Percentiles rank a stretch among this genome's conserved stretches.
phyloP scores from a whole-genome alignment of 2,113 vertebrate species.

The Pomatostomus ruficeps region DNA sequence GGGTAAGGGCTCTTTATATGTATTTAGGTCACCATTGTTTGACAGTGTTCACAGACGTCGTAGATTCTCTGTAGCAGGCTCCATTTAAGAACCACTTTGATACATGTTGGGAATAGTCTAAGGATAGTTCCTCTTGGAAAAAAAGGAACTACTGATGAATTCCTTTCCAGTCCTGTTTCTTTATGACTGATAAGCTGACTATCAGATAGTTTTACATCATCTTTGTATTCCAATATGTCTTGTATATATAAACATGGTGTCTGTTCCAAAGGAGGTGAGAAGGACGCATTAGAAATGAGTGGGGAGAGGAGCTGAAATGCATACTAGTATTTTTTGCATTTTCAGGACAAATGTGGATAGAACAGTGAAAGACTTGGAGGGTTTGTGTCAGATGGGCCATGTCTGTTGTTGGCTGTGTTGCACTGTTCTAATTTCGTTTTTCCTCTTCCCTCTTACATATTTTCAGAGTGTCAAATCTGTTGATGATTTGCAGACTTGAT shows the following conservation, averaged over 20 bases:
- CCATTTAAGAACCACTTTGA: not conserved
- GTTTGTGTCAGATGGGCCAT: not conserved
- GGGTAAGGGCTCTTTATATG: not conserved
- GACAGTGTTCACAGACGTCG: not conserved
- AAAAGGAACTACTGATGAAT: not conserved
- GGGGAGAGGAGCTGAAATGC: not conserved
- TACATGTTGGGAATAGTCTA: not conserved
- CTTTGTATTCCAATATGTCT: not conserved
- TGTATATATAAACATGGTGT: not conserved
- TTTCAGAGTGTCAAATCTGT: not conserved
- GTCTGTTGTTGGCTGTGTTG: not conserved
- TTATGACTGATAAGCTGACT: not conserved
- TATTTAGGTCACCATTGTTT: not conserved
- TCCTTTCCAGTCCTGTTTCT: not conserved
- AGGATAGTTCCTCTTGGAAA: not conserved
- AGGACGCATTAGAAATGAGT: not conserved
- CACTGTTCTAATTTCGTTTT: not conserved
- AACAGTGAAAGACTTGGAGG: not conserved
- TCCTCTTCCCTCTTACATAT: not conserved
- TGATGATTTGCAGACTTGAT: not conserved
- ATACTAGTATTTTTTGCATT: not conserved
- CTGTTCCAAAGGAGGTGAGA: not conserved
- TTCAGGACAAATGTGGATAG: not conserved
- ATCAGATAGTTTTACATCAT: not conserved
- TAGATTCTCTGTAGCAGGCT: not conserved